Percentiles rank a stretch among this genome's conserved stretches.
Conservation (phyloP, 2,888 invertebrate genomes). For the Cyclophora albipunctata region DNA sequence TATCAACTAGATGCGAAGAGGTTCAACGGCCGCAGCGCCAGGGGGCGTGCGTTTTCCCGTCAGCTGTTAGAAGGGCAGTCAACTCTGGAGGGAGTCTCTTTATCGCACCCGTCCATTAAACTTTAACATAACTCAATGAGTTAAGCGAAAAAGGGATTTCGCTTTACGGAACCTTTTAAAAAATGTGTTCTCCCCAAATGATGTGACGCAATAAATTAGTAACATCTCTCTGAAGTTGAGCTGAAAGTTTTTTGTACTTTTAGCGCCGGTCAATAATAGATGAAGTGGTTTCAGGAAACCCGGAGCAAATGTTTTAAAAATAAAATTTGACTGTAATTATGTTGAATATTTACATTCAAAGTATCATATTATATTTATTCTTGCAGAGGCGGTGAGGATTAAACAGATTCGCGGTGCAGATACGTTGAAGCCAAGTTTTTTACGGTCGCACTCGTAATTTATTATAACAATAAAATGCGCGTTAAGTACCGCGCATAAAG, state of each 20-base stretch:
- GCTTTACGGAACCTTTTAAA: conserved; percentile 9
- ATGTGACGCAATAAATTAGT: too few relatives aligned
- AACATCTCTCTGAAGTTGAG: too few relatives aligned
- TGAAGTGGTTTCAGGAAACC: too few relatives aligned
- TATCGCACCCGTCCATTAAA: conserved; percentile 20
- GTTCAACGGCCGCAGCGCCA: conserved; percentile 45
- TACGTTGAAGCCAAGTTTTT: conserved; percentile 16
- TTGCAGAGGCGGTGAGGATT: conserved; percentile 3
- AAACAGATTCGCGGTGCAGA: conserved; percentile 10
- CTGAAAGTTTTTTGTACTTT: too few relatives aligned
- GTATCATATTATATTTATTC: background rate
- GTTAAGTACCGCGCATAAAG: conserved; percentile 13
- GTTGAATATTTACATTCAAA: background rate
- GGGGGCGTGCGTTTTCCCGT: conserved; percentile 49
- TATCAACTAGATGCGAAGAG: background rate
- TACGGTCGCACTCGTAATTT: conserved; percentile 17
- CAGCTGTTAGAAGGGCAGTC: conserved; percentile 57
- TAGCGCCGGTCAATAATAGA: too few relatives aligned
- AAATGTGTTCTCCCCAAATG: background rate
- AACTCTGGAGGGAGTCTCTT: conserved; percentile 32
- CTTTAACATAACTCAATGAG: conserved; percentile 23
- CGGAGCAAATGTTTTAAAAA: background rate
- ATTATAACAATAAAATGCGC: conserved; percentile 19
- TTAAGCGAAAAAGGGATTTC: conserved; percentile 11
- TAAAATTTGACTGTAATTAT: background rate